Evolutionary conservation across 2,888 invertebrate species (phyloP).

Genomic region (Nemurella pictetii): DNA sequence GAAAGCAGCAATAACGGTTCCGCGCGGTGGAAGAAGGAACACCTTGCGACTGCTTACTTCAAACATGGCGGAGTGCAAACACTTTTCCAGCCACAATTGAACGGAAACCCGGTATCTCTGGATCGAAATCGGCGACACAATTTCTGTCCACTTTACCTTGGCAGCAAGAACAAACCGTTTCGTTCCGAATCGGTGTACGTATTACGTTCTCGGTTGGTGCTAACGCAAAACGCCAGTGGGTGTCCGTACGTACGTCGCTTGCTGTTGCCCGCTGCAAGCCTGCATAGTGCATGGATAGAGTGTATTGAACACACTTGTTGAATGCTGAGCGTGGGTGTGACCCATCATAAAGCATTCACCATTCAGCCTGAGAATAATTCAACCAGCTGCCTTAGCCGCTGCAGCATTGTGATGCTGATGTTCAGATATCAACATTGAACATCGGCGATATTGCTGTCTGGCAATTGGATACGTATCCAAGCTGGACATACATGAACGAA

Average conservation of each 20-base stretch:
- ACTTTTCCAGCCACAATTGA: no score
- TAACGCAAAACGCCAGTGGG: not conserved
- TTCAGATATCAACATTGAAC: not conserved
- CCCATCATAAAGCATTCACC: slow-evolving; percentile 20
- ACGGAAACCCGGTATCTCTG: not conserved
- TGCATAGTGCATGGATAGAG: not conserved
- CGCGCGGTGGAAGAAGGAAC: not conserved
- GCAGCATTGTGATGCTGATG: not conserved
- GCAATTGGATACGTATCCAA: not conserved
- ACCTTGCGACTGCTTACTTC: not conserved
- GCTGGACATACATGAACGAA: not conserved
- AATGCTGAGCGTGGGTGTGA: not conserved
- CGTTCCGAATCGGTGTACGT: no score
- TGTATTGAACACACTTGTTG: slow-evolving; percentile 20
- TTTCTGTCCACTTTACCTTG: not conserved
- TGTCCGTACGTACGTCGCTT: no score
- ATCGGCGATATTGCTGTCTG: not conserved
- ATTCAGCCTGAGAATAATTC: not conserved
- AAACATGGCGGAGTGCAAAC: not conserved
- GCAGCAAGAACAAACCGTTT: not conserved
- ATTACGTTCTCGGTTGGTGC: not conserved
- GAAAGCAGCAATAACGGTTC: no score
- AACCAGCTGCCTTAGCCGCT: slow-evolving; percentile 7
- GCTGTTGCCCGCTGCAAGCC: not conserved
- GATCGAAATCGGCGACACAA: not conserved